Conservation (phyloP, 2,888 invertebrate species). For the Bellardia bayeri region DNA sequence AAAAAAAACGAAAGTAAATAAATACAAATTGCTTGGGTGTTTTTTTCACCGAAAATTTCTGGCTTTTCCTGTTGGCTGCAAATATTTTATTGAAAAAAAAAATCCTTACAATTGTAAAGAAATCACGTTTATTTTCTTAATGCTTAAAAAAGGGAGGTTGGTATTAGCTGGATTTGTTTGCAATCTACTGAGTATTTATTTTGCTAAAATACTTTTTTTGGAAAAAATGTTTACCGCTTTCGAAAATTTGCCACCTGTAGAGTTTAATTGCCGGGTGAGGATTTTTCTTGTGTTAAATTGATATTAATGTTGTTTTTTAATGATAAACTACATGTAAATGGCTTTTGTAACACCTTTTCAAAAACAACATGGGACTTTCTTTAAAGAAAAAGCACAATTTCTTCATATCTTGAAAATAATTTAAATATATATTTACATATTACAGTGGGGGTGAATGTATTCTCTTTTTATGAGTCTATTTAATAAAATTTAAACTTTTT, state of each 20-base stretch:
- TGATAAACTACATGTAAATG: background rate
- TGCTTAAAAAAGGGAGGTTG: background rate
- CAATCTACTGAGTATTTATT: slow-evolving; percentile 47
- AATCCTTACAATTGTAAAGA: slow-evolving; percentile 66
- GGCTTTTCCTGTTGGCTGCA: slow-evolving; percentile 47
- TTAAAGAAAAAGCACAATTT: background rate
- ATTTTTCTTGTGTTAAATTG: slow-evolving; percentile 18
- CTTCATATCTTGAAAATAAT: background rate
- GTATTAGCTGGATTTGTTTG: slow-evolving; percentile 66
- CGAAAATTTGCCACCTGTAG: slow-evolving; percentile 57
- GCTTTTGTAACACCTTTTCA: background rate
- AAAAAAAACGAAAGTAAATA: slow-evolving; percentile 40
- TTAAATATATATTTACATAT: background rate
- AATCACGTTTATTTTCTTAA: slow-evolving; percentile 67
- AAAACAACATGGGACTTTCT: background rate
- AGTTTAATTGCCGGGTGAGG: slow-evolving; percentile 31
- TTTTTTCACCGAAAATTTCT: slow-evolving; percentile 41
- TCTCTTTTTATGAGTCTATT: too few species aligned
- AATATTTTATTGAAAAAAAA: slow-evolving; percentile 17
- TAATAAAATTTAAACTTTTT: too few species aligned
- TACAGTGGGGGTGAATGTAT: too few species aligned
- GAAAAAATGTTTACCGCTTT: slow-evolving; percentile 30
- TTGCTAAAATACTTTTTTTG: slow-evolving; percentile 25
- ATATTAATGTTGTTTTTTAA: slow-evolving; percentile 37
- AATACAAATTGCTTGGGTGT: slow-evolving; percentile 62